Percentiles rank a stretch among this genome's conserved stretches.
phyloP scores from a whole-genome alignment of 53 echinoderm and acorn worm species.

The Paelopatides confundens region DNA sequence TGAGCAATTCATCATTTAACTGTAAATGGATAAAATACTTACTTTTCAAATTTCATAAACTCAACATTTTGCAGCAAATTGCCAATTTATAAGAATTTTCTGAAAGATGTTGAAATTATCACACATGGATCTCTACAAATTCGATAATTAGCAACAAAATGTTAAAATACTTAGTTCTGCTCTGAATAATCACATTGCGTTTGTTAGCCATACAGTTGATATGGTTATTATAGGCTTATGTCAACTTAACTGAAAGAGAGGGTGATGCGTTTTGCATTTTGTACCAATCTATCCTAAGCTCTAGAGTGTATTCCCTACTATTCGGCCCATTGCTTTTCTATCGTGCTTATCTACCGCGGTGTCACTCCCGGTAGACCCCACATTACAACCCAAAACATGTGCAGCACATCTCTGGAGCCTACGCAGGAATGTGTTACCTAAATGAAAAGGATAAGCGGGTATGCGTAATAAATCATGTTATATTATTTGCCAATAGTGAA shows the following conservation, averaged over 20 bases:
- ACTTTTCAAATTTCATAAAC: too few relatives aligned
- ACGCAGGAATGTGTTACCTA: slow-evolving; percentile 2
- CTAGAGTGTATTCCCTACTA: not conserved
- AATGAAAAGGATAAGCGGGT: not conserved
- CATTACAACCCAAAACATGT: not conserved
- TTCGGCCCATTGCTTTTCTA: slow-evolving; percentile 22
- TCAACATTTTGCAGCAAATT: too few relatives aligned
- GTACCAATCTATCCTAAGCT: not conserved
- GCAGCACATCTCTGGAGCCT: not conserved
- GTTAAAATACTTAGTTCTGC: too few relatives aligned
- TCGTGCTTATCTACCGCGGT: slow-evolving; percentile 3
- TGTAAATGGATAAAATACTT: too few relatives aligned
- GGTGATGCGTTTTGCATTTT: not conserved
- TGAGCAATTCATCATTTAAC: too few relatives aligned
- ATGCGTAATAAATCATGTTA: not conserved
- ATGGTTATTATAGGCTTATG: too few relatives aligned
- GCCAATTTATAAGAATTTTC: too few relatives aligned
- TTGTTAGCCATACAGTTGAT: too few relatives aligned
- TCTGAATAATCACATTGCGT: too few relatives aligned
- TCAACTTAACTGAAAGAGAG: too few relatives aligned
- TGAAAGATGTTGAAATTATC: too few relatives aligned
- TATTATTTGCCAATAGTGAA: slow-evolving; percentile 11
- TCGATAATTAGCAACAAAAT: too few relatives aligned
- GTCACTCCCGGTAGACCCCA: slow-evolving; percentile 15
- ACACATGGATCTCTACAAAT: not conserved